A percentile compares a stretch with the other conserved stretches of the same genome.
These are phyloP conservation scores for Psittacula derbiana DNA, from an alignment of 2,797 vertebrate species.

Conservation along the genomic window DNA sequence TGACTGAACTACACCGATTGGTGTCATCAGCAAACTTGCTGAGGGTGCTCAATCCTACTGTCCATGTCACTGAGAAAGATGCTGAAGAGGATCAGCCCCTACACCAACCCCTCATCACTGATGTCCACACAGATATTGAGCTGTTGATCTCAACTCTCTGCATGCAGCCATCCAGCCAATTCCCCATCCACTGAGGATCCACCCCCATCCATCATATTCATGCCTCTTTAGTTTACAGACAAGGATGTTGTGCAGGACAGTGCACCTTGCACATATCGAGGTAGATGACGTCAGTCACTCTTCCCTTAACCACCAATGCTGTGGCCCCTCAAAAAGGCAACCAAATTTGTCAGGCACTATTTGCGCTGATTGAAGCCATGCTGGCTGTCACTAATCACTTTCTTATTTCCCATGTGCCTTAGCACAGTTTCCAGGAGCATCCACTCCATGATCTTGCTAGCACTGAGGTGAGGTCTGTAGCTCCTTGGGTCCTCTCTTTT, in stretches of 20 bases:
- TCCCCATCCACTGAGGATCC: background rate
- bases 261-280: background rate
- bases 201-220: background rate
- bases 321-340: background rate
- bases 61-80: background rate
- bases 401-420: background rate
- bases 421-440: background rate
- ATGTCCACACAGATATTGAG: background rate
- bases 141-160: background rate
- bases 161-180: background rate
- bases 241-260: background rate
- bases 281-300: background rate
- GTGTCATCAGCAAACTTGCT: background rate
- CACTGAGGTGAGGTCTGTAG: background rate
- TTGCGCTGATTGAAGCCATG: background rate
- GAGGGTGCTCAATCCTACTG: background rate
- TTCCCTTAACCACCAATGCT: background rate
- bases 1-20: background rate
- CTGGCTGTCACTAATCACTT: background rate
- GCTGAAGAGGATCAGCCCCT: background rate
- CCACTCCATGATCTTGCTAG: background rate
- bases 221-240: background rate
- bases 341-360: background rate
- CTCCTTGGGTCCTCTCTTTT: background rate
- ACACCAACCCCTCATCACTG: background rate